Conservation (phyloP, 2,113 vertebrate species). For the Pollachius pollachius region DNA sequence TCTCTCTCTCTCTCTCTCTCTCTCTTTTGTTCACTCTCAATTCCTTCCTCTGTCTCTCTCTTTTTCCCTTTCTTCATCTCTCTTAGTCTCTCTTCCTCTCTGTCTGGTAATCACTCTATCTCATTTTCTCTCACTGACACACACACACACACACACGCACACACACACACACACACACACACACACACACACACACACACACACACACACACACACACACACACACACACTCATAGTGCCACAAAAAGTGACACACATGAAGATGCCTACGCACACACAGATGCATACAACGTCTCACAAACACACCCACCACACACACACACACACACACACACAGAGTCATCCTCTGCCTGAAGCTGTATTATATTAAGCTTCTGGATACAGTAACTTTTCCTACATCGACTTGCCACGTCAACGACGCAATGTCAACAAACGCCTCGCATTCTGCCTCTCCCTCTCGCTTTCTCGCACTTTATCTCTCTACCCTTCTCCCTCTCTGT, state of each 20-base stretch:
- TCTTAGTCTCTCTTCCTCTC: too few species aligned
- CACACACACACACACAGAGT: slow-evolving; percentile 21
- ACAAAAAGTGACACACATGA: background rate
- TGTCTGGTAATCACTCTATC: too few species aligned
- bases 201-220: too few species aligned
- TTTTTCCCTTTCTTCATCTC: too few species aligned
- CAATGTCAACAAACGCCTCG: slow-evolving; percentile 36
- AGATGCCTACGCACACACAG: slow-evolving; percentile 7
- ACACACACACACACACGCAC: background rate
- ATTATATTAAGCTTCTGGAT: slow-evolving; percentile 41
- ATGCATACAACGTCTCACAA: slow-evolving; percentile 17
- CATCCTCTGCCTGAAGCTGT: slow-evolving; percentile 44
- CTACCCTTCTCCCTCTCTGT: slow-evolving; percentile 2
- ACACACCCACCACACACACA: slow-evolving; percentile 5
- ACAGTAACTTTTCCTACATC: slow-evolving; percentile 34
- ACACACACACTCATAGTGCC: too few species aligned
- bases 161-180: background rate
- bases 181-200: background rate
- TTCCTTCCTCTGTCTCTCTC: too few species aligned
- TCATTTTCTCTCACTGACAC: background rate
- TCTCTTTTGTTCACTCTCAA: too few species aligned
- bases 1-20: too few species aligned
- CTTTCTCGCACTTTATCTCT: slow-evolving; percentile 18
- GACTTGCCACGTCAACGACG: slow-evolving; percentile 51
- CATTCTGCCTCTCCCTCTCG: slow-evolving; percentile 7